Percentiles rank a stretch among this genome's conserved stretches.
These are phyloP conservation scores for Ictalurus furcatus DNA, from an alignment of 2,113 vertebrate genomes.

Conservation along the genomic window DNA sequence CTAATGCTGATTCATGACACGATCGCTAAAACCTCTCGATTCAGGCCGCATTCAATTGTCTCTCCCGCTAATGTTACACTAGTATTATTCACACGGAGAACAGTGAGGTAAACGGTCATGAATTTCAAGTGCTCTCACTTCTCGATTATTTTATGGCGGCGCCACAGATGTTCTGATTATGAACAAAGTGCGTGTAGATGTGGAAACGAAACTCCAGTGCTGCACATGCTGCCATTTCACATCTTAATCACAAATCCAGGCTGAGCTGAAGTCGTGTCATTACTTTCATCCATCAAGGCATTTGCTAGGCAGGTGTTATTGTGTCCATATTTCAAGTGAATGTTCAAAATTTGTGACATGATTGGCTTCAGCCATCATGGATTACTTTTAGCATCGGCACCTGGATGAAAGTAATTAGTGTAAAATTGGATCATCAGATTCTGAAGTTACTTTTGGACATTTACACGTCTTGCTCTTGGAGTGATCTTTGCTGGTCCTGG, in stretches of 20 bases:
- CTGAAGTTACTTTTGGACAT: neutral
- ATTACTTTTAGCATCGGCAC: neutral
- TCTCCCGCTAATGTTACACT: neutral
- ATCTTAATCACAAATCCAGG: conserved; percentile 73
- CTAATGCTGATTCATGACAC: neutral
- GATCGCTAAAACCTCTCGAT: conserved; percentile 60
- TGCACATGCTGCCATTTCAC: neutral
- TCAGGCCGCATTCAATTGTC: conserved; percentile 55
- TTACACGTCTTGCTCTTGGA: too few species aligned
- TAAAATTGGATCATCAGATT: neutral
- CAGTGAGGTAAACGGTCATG: neutral
- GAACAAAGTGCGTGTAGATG: neutral
- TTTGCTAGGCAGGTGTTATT: neutral
- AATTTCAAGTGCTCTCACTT: conserved; percentile 21
- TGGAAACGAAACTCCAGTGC: neutral
- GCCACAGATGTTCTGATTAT: conserved; percentile 1
- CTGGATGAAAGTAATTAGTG: neutral
- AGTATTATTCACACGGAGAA: neutral
- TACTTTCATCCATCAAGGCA: neutral
- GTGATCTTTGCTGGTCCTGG: too few species aligned
- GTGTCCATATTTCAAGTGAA: neutral
- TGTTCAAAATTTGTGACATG: neutral
- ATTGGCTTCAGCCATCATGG: neutral
- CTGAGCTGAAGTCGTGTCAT: conserved; percentile 79
- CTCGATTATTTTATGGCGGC: conserved; percentile 12